phyloP scores from a whole-genome alignment of 2,888 invertebrate genomes.

The Sipha maydis region DNA sequence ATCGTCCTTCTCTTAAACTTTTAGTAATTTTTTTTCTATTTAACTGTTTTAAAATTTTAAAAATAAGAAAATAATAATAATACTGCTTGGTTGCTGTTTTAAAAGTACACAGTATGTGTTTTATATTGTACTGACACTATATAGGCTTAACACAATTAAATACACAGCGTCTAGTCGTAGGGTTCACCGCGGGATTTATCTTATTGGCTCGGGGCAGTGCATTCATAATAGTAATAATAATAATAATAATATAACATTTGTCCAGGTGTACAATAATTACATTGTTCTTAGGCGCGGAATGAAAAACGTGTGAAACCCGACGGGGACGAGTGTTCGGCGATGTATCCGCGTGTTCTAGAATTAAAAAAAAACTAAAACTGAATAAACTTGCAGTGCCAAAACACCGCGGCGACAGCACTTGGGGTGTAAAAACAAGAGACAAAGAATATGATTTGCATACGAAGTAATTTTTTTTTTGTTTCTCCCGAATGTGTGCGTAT shows the following conservation, averaged over 20 bases:
- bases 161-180: neutral
- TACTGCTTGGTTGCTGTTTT: neutral
- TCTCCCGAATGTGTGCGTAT: neutral
- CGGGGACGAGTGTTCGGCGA: constrained; percentile 25
- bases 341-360: neutral
- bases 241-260: neutral
- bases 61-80: too few relatives aligned
- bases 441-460: constrained; percentile 3
- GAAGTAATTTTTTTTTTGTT: constrained; percentile 11
- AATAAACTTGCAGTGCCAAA: neutral
- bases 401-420: neutral
- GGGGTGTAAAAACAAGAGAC: constrained; percentile 12
- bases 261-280: constrained; percentile 25
- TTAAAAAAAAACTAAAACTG: neutral
- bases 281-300: constrained; percentile 37
- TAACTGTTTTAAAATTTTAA: too few relatives aligned
- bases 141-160: neutral
- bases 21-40: too few relatives aligned
- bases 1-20: too few relatives aligned
- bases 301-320: constrained; percentile 52
- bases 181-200: constrained; percentile 34
- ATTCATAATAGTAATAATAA: neutral
- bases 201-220: neutral
- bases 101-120: neutral
- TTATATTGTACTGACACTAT: neutral